Evolutionary conservation across 2,113 vertebrate genomes (phyloP).

Genomic region (Crotalus viridis): DNA sequence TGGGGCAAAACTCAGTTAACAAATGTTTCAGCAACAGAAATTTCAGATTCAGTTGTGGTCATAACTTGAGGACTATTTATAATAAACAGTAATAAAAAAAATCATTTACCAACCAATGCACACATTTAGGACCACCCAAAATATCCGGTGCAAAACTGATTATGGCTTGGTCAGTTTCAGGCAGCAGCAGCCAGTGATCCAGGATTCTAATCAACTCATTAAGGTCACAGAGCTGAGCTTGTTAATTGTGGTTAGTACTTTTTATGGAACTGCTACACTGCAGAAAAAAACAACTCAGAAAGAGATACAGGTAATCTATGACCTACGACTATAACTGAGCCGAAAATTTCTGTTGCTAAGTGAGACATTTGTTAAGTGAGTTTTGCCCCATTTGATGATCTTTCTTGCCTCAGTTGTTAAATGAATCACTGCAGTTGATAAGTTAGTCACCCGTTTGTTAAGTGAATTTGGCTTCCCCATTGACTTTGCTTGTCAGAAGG

Average conservation of each 20-base stretch:
- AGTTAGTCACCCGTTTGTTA: not conserved
- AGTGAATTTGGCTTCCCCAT: not conserved
- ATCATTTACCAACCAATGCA: not conserved
- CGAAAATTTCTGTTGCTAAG: not conserved
- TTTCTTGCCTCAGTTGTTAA: not conserved
- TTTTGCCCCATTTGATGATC: not conserved
- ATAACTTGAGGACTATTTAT: too few relatives aligned
- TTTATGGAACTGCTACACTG: not conserved
- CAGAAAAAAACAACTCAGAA: not conserved
- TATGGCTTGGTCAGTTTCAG: not conserved
- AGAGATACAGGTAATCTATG: not conserved
- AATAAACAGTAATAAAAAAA: not conserved
- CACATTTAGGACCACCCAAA: not conserved
- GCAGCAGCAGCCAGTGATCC: not conserved
- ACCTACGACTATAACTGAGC: not conserved
- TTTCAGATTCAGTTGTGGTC: too few relatives aligned
- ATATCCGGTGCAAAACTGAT: not conserved
- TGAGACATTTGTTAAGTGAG: not conserved
- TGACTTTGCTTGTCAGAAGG: not conserved
- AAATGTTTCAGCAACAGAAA: too few relatives aligned
- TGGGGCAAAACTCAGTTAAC: too few relatives aligned
- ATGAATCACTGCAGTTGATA: not conserved
- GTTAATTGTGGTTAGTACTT: not conserved
- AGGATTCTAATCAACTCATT: not conserved
- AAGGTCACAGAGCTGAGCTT: not conserved